Conservation (phyloP, 2,797 vertebrate genomes). For the Pyrocephalus nanus region DNA sequence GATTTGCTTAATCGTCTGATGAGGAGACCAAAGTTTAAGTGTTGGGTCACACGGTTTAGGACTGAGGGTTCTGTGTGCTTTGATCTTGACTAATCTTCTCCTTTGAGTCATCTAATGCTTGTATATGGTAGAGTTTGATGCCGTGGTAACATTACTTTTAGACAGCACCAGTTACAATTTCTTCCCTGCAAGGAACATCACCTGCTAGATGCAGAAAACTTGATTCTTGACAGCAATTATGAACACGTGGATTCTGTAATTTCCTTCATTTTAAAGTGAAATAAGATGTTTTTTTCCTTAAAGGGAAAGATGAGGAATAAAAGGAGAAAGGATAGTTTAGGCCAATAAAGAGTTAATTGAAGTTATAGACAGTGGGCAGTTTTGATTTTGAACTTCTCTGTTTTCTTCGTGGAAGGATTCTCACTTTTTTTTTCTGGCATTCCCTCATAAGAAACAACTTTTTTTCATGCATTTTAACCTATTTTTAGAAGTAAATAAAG, state of each 20-base stretch:
- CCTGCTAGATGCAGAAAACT: background rate
- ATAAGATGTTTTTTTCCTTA: background rate
- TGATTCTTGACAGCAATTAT: background rate
- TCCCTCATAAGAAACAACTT: background rate
- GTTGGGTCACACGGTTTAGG: background rate
- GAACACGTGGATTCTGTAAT: background rate
- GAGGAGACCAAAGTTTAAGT: background rate
- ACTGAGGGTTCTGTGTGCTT: background rate
- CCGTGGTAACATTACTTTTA: background rate
- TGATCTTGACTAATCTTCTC: conserved; percentile 48
- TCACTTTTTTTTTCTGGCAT: background rate
- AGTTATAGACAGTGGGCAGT: background rate
- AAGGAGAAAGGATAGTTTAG: background rate
- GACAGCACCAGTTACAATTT: background rate
- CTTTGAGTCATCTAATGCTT: background rate
- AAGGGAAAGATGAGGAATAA: background rate
- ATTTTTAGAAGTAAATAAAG: background rate
- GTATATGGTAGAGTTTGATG: background rate
- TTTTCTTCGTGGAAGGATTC: background rate
- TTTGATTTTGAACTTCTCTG: background rate
- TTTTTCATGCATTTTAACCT: background rate
- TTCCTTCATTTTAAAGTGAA: background rate
- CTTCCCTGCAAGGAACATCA: background rate
- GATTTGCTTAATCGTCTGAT: background rate
- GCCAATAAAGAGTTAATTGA: background rate